Percentiles rank a stretch among this genome's conserved stretches.
These are phyloP conservation scores for Fissipunctia ypsillon DNA, from an alignment of 2,888 invertebrate genomes.

Conservation along the genomic window DNA sequence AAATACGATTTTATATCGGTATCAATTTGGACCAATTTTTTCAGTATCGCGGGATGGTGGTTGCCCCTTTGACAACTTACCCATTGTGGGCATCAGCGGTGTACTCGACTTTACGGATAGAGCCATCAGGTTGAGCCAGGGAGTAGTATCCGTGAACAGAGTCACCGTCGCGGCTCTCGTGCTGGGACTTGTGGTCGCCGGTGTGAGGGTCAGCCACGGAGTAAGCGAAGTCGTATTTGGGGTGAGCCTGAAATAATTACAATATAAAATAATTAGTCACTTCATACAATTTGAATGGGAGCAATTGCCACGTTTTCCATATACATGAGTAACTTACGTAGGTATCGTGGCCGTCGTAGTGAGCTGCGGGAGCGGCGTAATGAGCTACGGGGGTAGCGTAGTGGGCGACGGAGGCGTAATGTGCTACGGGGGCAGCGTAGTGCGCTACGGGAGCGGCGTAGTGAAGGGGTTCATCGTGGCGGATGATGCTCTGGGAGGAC, in stretches of 20 bases:
- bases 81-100: conserved; percentile 78
- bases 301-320: not conserved
- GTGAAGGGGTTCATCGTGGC: conserved; percentile 75
- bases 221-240: conserved; percentile 88
- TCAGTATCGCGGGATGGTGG: not conserved
- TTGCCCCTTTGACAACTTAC: conserved; percentile 47
- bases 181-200: conserved; percentile 90
- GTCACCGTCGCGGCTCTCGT: conserved; percentile 89
- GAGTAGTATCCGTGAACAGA: conserved; percentile 91
- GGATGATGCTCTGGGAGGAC: conserved; percentile 82
- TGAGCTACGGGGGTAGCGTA: conserved; percentile 66
- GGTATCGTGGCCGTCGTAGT: conserved; percentile 69
- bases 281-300: not conserved
- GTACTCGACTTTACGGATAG: conserved; percentile 89
- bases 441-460: conserved; percentile 63
- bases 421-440: conserved; percentile 62
- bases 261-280: no score
- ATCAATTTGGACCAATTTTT: not conserved
- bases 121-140: conserved; percentile 88
- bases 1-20: not conserved
- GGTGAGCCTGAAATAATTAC: conserved; percentile 75
- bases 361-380: conserved; percentile 67
- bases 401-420: conserved; percentile 59
- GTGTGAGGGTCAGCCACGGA: conserved; percentile 90
- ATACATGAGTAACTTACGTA: conserved; percentile 55